Percentiles rank a stretch among this genome's conserved stretches.
phyloP scores from a whole-genome alignment of 2,888 invertebrate genomes.

The Drosophila ezoana region DNA sequence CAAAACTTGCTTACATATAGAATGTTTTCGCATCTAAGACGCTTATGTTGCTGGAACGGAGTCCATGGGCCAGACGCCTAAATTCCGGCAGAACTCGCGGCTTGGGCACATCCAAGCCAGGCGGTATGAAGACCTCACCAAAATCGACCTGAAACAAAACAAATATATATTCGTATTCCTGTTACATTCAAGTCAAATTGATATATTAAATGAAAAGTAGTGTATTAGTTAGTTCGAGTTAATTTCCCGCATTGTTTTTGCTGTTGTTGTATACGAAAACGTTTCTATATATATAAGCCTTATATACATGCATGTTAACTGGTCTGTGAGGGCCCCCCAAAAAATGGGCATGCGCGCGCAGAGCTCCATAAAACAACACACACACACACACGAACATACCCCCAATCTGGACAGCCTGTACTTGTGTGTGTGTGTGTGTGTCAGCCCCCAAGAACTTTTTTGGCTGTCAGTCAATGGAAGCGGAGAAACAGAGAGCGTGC shows the following conservation, averaged over 20 bases:
- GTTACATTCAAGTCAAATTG: too few relatives aligned
- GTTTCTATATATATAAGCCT: slow-evolving; percentile 59
- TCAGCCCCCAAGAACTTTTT: slow-evolving; percentile 77
- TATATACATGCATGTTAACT: slow-evolving; percentile 31
- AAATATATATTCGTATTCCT: too few relatives aligned
- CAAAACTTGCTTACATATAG: slow-evolving; percentile 65
- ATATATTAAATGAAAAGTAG: not conserved
- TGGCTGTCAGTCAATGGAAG: slow-evolving; percentile 80
- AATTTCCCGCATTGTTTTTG: not conserved
- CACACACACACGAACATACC: slow-evolving; percentile 49
- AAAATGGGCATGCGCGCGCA: slow-evolving; percentile 75
- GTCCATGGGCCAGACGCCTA: slow-evolving; percentile 93
- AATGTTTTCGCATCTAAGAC: slow-evolving; percentile 96
- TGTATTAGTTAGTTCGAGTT: slow-evolving; percentile 10
- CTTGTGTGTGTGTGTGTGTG: slow-evolving; percentile 39
- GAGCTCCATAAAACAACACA: slow-evolving; percentile 67
- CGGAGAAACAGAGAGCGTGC: slow-evolving; percentile 63
- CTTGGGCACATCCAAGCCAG: slow-evolving; percentile 91
- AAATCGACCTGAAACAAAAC: slow-evolving; percentile 91
- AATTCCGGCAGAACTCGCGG: slow-evolving; percentile 94
- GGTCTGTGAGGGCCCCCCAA: slow-evolving; percentile 41
- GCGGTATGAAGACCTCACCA: slow-evolving; percentile 92
- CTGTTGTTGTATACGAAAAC: slow-evolving; percentile 63
- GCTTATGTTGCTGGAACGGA: slow-evolving; percentile 95
- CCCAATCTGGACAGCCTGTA: slow-evolving; percentile 31